Conservation (phyloP, 2,113 vertebrate species). For the Tursiops truncatus region DNA sequence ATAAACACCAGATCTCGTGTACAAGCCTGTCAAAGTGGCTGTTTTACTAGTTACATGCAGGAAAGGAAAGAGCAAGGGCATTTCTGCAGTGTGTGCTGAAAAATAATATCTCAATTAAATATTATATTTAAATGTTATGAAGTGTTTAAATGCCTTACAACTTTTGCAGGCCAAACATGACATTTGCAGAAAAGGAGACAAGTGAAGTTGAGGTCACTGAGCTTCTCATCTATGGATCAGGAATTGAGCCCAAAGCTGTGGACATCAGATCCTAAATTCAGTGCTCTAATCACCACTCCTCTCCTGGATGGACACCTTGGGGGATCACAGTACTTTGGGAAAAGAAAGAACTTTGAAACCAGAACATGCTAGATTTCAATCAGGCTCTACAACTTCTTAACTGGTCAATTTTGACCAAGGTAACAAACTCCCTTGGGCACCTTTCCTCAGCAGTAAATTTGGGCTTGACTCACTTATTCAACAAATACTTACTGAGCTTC, state of each 20-base stretch:
- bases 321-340: background rate
- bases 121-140: background rate
- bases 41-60: background rate
- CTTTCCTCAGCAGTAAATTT: background rate
- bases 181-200: background rate
- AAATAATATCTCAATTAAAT: background rate
- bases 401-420: background rate
- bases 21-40: background rate
- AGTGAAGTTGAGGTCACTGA: too few relatives aligned
- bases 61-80: background rate
- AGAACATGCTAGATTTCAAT: background rate
- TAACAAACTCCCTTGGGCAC: background rate
- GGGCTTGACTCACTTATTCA: background rate
- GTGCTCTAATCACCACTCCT: fast-evolving
- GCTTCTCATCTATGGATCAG: background rate
- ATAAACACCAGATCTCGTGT: background rate
- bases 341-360: background rate
- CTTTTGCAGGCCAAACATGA: background rate
- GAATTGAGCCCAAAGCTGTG: background rate
- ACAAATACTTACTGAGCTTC: background rate
- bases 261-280: background rate
- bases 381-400: background rate
- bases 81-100: background rate
- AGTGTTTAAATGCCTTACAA: background rate
- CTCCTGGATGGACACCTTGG: fast-evolving